These are phyloP conservation scores for Cataglyphis hispanica DNA, from an alignment of 1,140 invertebrate species.

Conservation along the genomic window DNA sequence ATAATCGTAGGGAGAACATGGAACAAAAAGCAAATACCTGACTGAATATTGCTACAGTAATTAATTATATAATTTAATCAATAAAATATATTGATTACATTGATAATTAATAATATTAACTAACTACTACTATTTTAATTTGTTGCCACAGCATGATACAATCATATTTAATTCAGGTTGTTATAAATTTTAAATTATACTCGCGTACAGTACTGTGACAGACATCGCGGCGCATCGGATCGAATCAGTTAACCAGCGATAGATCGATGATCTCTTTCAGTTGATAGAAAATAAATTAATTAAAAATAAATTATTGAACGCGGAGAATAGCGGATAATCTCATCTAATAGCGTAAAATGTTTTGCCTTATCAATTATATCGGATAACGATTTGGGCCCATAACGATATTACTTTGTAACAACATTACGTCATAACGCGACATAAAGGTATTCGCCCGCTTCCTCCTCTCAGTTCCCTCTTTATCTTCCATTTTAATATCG, in stretches of 20 bases:
- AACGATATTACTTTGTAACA: conserved; percentile 73
- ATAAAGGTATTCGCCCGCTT: conserved; percentile 41
- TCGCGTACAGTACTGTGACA: conserved; percentile 32
- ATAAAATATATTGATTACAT: conserved; percentile 38
- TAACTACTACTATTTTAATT: neutral
- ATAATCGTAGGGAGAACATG: conserved; percentile 1
- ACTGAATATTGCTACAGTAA: conserved; percentile 10
- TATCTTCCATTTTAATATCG: conserved; percentile 57
- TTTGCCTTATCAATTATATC: conserved; percentile 73
- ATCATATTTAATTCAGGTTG: conserved; percentile 18
- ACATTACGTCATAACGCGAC: conserved; percentile 64
- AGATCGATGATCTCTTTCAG: conserved; percentile 64
- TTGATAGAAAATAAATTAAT: conserved; percentile 74
- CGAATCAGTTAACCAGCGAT: conserved; percentile 66
- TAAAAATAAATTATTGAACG: conserved; percentile 70
- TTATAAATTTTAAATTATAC: conserved; percentile 40
- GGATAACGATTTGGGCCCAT: conserved; percentile 61
- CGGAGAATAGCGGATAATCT: conserved; percentile 61
- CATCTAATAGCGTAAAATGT: conserved; percentile 71
- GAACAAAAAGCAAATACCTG: neutral
- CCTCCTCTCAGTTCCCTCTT: neutral
- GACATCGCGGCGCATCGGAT: neutral
- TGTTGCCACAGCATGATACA: neutral
- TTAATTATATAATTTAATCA: conserved; percentile 44
- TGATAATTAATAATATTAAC: neutral